These are phyloP conservation scores for Miltochrista miniata DNA, from an alignment of 2,888 invertebrate species.

Conservation along the genomic window DNA sequence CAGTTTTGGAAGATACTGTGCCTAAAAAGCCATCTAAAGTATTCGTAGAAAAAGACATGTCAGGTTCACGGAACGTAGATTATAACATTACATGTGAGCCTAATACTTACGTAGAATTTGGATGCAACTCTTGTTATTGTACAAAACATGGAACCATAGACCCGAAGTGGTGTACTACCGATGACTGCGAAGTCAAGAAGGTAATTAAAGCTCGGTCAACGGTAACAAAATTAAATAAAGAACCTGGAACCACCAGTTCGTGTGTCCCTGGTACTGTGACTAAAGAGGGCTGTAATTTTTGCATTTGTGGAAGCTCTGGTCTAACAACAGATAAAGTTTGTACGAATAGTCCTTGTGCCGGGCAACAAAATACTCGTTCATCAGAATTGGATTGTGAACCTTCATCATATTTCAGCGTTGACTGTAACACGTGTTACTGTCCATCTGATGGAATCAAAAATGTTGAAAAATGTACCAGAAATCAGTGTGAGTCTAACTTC, in stretches of 20 bases:
- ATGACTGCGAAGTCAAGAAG: constrained; percentile 64
- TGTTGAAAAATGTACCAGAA: constrained; percentile 71
- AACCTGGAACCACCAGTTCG: constrained; percentile 24
- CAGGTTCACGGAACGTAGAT: constrained; percentile 32
- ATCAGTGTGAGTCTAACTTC: constrained; percentile 63
- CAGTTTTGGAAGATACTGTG: constrained; percentile 27
- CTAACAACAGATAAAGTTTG: constrained; percentile 53
- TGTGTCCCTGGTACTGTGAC: constrained; percentile 65
- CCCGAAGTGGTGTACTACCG: constrained; percentile 73
- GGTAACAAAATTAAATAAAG: not conserved
- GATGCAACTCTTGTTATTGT: constrained; percentile 76
- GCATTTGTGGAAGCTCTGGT: constrained; percentile 69
- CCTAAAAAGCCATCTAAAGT: constrained; percentile 22
- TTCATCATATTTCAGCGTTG: constrained; percentile 65
- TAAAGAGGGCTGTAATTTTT: constrained; percentile 69
- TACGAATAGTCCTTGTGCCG: constrained; percentile 60
- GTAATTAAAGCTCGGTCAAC: constrained; percentile 23
- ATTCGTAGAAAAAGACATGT: constrained; percentile 14
- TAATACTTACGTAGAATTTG: constrained; percentile 64
- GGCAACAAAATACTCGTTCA: constrained; percentile 4
- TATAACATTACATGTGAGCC: constrained; percentile 59
- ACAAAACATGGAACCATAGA: constrained; percentile 64
- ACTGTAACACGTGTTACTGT: constrained; percentile 73
- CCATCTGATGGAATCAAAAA: constrained; percentile 67
- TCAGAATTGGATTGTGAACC: constrained; percentile 64